A percentile compares a stretch with the other conserved stretches of the same genome.
Conservation (phyloP, 1,140 invertebrate species). For the Microplitis demolitor region DNA sequence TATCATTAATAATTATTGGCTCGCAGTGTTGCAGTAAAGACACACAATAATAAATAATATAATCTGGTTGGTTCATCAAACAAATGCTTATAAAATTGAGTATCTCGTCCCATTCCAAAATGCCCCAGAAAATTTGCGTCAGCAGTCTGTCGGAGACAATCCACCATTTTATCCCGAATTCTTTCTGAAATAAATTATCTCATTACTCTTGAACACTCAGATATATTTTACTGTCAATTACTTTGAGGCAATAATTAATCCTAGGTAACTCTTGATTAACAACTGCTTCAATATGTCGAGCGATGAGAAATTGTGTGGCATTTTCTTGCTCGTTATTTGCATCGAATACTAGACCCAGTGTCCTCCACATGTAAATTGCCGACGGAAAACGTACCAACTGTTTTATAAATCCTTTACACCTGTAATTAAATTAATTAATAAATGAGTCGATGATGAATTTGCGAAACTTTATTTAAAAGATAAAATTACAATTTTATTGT, state of each 20-base stretch:
- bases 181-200: slow-evolving; percentile 40
- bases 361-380: slow-evolving; percentile 51
- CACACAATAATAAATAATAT: slow-evolving; percentile 55
- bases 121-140: slow-evolving; percentile 55
- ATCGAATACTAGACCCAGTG: slow-evolving; percentile 45
- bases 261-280: slow-evolving; percentile 49
- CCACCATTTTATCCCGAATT: slow-evolving; percentile 55
- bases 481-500: too few species aligned
- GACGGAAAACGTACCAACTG: slow-evolving; percentile 54
- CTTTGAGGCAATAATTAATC: slow-evolving; percentile 49
- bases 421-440: slow-evolving; percentile 29
- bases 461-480: slow-evolving; percentile 30
- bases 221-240: slow-evolving; percentile 23
- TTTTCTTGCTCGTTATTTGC: slow-evolving; percentile 42
- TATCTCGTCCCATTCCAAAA: slow-evolving; percentile 56
- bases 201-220: not conserved
- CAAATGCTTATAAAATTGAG: slow-evolving; percentile 53
- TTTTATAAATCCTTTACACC: slow-evolving; percentile 50
- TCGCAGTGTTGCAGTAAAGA: slow-evolving; percentile 52
- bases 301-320: slow-evolving; percentile 46
- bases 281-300: slow-evolving; percentile 51
- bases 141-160: slow-evolving; percentile 52
- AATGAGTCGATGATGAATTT: slow-evolving; percentile 47
- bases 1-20: slow-evolving; percentile 41
- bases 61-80: slow-evolving; percentile 55